A percentile compares a stretch with the other conserved stretches of the same genome.
phyloP scores from a whole-genome alignment of 2,888 invertebrate genomes.

The Strigamia maritima region DNA sequence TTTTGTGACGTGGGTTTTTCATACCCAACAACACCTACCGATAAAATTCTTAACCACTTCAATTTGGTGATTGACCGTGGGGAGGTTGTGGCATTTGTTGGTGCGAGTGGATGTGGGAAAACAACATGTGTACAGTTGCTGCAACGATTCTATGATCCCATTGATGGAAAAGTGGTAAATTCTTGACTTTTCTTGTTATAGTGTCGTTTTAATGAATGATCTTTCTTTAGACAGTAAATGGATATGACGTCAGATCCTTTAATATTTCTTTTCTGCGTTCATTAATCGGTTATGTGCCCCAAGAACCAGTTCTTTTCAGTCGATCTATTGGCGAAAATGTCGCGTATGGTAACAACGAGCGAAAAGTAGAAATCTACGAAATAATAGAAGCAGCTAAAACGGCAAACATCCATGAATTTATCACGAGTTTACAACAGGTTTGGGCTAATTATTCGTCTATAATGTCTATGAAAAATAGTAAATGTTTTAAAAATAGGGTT shows the following conservation, averaged over 20 bases:
- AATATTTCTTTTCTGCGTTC: constrained; percentile 67
- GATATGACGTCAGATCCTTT: constrained; percentile 64
- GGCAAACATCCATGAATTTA: constrained; percentile 51
- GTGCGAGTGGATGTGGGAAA: constrained; percentile 76
- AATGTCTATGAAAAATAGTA: too few relatives aligned
- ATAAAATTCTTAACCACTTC: constrained; percentile 67
- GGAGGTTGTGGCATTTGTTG: constrained; percentile 70
- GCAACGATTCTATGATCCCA: constrained; percentile 74
- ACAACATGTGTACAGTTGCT: constrained; percentile 76
- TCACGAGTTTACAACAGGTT: constrained; percentile 47
- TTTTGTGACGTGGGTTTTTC: constrained; percentile 59
- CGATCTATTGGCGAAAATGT: constrained; percentile 86
- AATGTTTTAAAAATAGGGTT: too few relatives aligned
- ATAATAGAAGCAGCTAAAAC: constrained; percentile 63
- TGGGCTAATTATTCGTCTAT: too few relatives aligned
- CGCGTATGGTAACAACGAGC: constrained; percentile 79
- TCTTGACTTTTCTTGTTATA: neutral
- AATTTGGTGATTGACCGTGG: constrained; percentile 66
- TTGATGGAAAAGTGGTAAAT: constrained; percentile 51
- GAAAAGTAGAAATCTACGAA: constrained; percentile 65
- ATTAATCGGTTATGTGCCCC: constrained; percentile 84
- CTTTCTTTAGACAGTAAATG: constrained; percentile 55
- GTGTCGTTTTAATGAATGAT: neutral
- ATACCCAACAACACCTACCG: constrained; percentile 75
- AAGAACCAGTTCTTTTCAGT: constrained; percentile 88